Base-by-base conservation (phyloP, 1,140 invertebrate species). In the Leguminivora glycinivorella region DNA sequence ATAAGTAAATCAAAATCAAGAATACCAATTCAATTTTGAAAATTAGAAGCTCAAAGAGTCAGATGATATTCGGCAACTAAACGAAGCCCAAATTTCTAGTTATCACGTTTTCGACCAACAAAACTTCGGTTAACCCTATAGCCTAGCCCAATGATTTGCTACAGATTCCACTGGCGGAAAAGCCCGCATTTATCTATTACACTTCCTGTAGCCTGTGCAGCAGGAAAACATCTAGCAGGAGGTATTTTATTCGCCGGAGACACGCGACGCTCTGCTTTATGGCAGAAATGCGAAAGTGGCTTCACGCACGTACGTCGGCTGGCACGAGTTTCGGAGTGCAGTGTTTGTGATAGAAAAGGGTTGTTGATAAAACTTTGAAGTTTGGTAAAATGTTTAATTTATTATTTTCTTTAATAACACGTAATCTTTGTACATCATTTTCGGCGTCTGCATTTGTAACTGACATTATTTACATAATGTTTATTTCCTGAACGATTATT, bases 101-200 rank as follows among this genome's bases (percentile, higher is more conserved):
- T n/a, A 7, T 22, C 26, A 4, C 29, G 17, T 63, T 29, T 63
- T 63, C 58, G 25, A 17, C 25, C 26, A 63, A 29, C 17, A 22
- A 5, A 52, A 52, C 7, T 19, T 29, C 12, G 58, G 26, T 9
- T 17, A 63, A 14, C 58, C 17, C 58, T 63, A 31, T 12, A 25
- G 25, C n/a, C 58, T 63, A 31, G 25, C 5, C 14, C 58, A 63
- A 63, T 63, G 58, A 63, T 63, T 63, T 63, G 58, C 58, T 63
- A n/a, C 58, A 29, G 58, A 63, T 26, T 29, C 58, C 10, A 31
- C 56, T 26, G 26, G 25, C 58, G 58, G 58, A 63, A 63, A 29
- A 17, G 58, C 29, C 58, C 58, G 58, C 58, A 63, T 63, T 63
- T 63, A 63, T 63, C 58, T 63, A 63, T 63, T 63, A 63, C 58